Conservation (phyloP, 1,140 invertebrate species). For the Hylyphantes graminicola region DNA sequence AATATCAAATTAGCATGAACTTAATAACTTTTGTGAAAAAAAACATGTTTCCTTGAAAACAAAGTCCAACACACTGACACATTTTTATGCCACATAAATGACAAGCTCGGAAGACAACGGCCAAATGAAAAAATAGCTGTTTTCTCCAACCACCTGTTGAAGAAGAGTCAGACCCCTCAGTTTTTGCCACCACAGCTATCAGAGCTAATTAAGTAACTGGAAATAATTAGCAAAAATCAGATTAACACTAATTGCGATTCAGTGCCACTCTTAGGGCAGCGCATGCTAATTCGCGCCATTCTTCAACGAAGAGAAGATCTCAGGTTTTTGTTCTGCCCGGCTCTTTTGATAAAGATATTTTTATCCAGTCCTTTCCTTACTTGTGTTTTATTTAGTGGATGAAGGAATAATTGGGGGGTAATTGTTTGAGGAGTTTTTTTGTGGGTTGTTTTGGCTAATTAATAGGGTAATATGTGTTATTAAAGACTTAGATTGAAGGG, state of each 20-base stretch:
- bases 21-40: too few species aligned
- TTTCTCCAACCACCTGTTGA: conserved; percentile 55
- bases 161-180: conserved; percentile 1
- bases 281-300: conserved; percentile 58
- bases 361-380: conserved; percentile 35
- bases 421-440: conserved; percentile 38
- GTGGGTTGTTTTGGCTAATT: conserved; percentile 47
- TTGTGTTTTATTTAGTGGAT: conserved; percentile 11
- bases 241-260: conserved; percentile 60
- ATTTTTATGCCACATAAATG: background rate
- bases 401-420: conserved; percentile 51
- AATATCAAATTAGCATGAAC: too few species aligned
- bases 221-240: conserved; percentile 61
- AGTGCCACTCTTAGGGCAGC: conserved; percentile 48
- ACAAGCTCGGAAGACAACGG: too few species aligned
- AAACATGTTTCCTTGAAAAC: background rate
- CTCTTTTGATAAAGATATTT: conserved; percentile 56
- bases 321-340: conserved; percentile 9
- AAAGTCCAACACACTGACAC: conserved; percentile 5
- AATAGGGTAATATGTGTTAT: conserved; percentile 38
- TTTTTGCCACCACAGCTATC: conserved; percentile 57
- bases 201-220: conserved; percentile 60
- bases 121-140: conserved; percentile 36
- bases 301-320: conserved; percentile 33
- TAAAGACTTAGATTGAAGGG: conserved; percentile 31